phyloP scores from a whole-genome alignment of 2,113 vertebrate species.

The Panthera tigris region DNA sequence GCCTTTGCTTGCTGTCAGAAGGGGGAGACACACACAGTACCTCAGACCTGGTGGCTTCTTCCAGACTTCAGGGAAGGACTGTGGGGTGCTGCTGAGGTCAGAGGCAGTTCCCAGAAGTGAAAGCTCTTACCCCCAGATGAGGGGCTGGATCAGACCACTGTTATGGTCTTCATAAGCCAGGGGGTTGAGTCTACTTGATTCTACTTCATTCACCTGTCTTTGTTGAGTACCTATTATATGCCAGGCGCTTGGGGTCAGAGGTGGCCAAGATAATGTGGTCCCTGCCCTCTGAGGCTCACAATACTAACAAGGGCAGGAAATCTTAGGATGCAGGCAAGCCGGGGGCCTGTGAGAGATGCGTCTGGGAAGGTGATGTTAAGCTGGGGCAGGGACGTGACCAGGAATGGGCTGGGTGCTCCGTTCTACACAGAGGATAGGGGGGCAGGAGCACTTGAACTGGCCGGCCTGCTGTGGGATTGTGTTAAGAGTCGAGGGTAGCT shows the following conservation, averaged over 20 bases:
- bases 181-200: not conserved
- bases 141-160: not conserved
- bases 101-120: not conserved
- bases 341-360: not conserved
- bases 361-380: not conserved
- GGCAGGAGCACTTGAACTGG: rapidly evolving
- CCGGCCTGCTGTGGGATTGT: rapidly evolving
- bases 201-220: not conserved
- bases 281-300: not conserved
- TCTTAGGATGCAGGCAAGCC: not conserved
- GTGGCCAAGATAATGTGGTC: not conserved
- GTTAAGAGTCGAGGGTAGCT: not conserved
- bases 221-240: not conserved
- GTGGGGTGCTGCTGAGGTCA: not conserved
- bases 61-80: not conserved
- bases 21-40: not conserved
- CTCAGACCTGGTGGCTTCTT: not conserved
- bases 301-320: not conserved
- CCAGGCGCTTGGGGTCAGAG: not conserved
- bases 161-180: not conserved
- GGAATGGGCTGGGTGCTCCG: not conserved
- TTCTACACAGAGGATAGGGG: not conserved
- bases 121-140: not conserved
- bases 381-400: not conserved
- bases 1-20: not conserved